phyloP scores from a whole-genome alignment of 2,113 vertebrate species.

The Podiceps cristatus region DNA sequence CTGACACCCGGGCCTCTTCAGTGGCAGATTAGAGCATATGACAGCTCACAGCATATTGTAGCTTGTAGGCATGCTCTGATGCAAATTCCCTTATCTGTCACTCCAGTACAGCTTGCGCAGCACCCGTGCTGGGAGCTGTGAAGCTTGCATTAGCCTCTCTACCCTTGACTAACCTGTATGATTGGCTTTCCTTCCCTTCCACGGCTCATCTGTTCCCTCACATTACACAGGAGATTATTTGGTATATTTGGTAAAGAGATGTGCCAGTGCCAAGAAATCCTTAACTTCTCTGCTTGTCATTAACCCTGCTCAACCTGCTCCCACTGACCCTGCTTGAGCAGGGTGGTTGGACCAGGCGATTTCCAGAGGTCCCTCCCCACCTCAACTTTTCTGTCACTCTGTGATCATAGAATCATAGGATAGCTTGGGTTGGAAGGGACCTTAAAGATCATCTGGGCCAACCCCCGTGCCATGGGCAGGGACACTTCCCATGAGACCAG shows the following conservation, averaged over 20 bases:
- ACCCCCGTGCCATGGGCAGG: no score
- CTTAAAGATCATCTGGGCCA: no score
- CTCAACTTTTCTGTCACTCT: not conserved
- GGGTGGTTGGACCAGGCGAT: fast-evolving
- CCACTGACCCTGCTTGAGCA: not conserved
- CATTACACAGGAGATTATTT: not conserved
- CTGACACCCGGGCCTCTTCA: not conserved
- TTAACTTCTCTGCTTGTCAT: not conserved
- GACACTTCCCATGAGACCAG: no score
- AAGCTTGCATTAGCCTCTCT: not conserved
- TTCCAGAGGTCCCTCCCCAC: not conserved
- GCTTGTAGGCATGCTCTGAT: not conserved
- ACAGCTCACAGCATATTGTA: not conserved
- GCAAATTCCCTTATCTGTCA: not conserved
- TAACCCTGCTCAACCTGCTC: not conserved
- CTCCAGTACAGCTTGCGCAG: not conserved
- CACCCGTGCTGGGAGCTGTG: not conserved
- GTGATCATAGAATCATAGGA: not conserved
- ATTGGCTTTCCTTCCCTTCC: not conserved
- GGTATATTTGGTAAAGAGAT: not conserved
- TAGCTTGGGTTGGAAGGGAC: no score
- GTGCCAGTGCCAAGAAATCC: not conserved
- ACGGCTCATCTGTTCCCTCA: not conserved
- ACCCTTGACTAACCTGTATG: not conserved
- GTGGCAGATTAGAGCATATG: not conserved